These are phyloP conservation scores for Sitta carolinensis DNA, from an alignment of 2,797 vertebrate genomes.

Conservation along the genomic window DNA sequence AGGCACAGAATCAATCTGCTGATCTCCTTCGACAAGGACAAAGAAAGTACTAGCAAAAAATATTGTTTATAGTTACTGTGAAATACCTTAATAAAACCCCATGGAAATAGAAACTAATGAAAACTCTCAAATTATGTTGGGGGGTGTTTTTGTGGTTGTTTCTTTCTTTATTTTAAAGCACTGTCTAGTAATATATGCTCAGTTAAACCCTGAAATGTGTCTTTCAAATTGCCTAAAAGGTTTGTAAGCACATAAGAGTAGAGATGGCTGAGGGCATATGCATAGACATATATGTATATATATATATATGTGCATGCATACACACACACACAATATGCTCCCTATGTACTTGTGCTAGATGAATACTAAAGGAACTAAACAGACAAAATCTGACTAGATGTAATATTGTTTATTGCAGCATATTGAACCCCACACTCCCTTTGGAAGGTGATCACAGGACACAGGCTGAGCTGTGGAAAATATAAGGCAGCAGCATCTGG, in stretches of 20 bases:
- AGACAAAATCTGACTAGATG: neutral
- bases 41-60: neutral
- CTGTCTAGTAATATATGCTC: neutral
- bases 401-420: constrained; percentile 7
- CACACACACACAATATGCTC: neutral
- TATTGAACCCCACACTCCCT: constrained; percentile 37
- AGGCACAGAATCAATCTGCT: neutral
- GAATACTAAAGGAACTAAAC: neutral
- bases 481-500: constrained; percentile 69
- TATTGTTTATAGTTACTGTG: neutral
- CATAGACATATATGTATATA: neutral
- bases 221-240: neutral
- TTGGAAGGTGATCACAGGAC: constrained; percentile 73
- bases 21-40: neutral
- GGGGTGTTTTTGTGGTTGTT: neutral
- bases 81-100: neutral
- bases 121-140: fast-evolving
- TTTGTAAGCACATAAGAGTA: neutral
- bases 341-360: neutral
- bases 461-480: constrained; percentile 37
- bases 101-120: neutral
- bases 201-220: neutral
- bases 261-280: fast-evolving
- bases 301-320: neutral
- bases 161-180: neutral